phyloP scores from a whole-genome alignment of 2,888 invertebrate genomes.

The Polymixis flavicincta region DNA sequence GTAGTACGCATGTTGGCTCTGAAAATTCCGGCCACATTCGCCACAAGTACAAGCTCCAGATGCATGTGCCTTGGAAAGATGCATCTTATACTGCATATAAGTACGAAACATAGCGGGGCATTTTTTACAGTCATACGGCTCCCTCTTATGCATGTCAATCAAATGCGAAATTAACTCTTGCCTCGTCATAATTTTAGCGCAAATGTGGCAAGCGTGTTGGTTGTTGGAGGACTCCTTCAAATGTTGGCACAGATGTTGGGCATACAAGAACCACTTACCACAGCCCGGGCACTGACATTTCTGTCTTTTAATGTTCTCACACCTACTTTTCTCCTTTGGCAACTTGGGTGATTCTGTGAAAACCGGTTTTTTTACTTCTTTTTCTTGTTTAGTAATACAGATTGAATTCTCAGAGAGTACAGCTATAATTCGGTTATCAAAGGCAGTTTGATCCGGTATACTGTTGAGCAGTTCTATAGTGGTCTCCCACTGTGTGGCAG shows the following conservation, averaged over 20 bases:
- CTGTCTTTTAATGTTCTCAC: constrained; percentile 56
- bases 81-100: constrained; percentile 68
- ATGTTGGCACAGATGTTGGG: constrained; percentile 78
- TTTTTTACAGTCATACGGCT: constrained; percentile 78
- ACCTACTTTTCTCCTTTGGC: constrained; percentile 18
- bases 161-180: constrained; percentile 78
- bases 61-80: constrained; percentile 74
- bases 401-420: constrained; percentile 73
- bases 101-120: constrained; percentile 78
- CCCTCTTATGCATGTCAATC: constrained; percentile 68
- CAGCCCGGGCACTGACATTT: constrained; percentile 79
- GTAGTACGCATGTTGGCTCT: constrained; percentile 73
- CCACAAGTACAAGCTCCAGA: constrained; percentile 78
- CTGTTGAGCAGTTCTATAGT: constrained; percentile 73
- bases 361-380: constrained; percentile 4
- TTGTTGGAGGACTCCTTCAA: constrained; percentile 81
- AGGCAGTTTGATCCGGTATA: constrained; percentile 65
- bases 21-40: constrained; percentile 82
- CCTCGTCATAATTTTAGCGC: constrained; percentile 79
- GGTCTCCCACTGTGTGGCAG: constrained; percentile 76
- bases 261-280: constrained; percentile 76
- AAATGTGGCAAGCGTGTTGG: constrained; percentile 81
- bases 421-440: constrained; percentile 67
- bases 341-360: constrained; percentile 4
- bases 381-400: constrained; percentile 59